A percentile compares a stretch with the other conserved stretches of the same genome.
phyloP scores from a whole-genome alignment of 2,888 invertebrate genomes.

The Andrena dorsata region DNA sequence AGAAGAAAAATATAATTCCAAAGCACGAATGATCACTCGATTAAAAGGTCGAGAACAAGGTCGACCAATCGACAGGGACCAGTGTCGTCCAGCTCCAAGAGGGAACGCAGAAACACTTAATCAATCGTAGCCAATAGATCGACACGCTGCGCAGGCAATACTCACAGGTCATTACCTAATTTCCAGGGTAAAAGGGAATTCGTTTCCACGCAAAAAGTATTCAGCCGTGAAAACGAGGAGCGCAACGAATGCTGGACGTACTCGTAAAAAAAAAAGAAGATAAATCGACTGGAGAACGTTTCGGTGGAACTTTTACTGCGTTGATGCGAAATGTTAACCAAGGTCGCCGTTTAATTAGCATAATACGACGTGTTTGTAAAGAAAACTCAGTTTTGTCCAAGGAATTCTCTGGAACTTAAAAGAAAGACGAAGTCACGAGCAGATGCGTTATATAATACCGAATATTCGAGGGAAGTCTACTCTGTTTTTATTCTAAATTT shows the following conservation, averaged over 20 bases:
- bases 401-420: background rate
- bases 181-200: background rate
- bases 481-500: background rate
- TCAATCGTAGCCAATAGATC: background rate
- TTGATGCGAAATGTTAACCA: conserved; percentile 13
- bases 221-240: background rate
- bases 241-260: too few relatives aligned
- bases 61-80: background rate
- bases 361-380: background rate
- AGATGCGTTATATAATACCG: conserved; percentile 6
- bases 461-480: background rate
- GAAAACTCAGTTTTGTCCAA: background rate
- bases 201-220: background rate
- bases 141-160: background rate
- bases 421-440: background rate
- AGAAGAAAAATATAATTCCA: too few relatives aligned
- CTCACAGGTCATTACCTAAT: conserved; percentile 5
- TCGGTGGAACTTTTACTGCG: background rate
- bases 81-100: background rate
- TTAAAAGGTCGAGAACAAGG: background rate
- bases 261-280: background rate
- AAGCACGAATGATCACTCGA: background rate
- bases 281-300: background rate
- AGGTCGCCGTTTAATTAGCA: conserved; percentile 22
- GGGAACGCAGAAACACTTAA: background rate